Percentiles rank a stretch among this genome's conserved stretches.
Conservation (phyloP, 1,140 invertebrate species). For the Sycophaga agraensis region DNA sequence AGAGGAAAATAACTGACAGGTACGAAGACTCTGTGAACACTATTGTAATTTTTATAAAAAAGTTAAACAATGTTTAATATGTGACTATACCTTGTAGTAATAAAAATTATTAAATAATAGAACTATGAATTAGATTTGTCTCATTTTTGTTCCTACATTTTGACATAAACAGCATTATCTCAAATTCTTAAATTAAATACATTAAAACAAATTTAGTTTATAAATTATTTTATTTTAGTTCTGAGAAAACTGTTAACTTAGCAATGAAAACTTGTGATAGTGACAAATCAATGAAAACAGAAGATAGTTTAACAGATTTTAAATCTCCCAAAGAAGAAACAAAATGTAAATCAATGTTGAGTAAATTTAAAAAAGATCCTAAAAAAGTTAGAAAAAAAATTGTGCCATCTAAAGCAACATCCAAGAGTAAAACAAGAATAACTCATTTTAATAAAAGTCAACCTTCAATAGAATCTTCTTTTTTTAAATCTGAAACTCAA, state of each 20-base stretch:
- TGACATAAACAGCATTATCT: background rate
- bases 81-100: no score
- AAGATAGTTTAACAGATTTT: slow-evolving; percentile 47
- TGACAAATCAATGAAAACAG: background rate
- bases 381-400: slow-evolving; percentile 26
- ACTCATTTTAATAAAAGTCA: slow-evolving; percentile 15
- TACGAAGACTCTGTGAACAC: background rate
- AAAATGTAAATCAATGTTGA: slow-evolving; percentile 4
- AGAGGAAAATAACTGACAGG: slow-evolving; percentile 14
- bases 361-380: slow-evolving; percentile 29
- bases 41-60: background rate
- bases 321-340: slow-evolving; percentile 41
- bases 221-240: slow-evolving; percentile 9
- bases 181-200: background rate
- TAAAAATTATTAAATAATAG: no score
- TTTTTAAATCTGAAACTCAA: slow-evolving; percentile 41
- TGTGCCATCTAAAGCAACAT: slow-evolving; percentile 14
- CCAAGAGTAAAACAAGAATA: slow-evolving; percentile 7
- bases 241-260: background rate
- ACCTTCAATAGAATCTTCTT: slow-evolving; percentile 44
- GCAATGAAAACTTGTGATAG: background rate
- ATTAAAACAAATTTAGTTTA: background rate
- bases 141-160: background rate
- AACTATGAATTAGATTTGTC: background rate
- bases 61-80: background rate